Conservation (phyloP, 2,113 vertebrate species). For the Ailurus styani region DNA sequence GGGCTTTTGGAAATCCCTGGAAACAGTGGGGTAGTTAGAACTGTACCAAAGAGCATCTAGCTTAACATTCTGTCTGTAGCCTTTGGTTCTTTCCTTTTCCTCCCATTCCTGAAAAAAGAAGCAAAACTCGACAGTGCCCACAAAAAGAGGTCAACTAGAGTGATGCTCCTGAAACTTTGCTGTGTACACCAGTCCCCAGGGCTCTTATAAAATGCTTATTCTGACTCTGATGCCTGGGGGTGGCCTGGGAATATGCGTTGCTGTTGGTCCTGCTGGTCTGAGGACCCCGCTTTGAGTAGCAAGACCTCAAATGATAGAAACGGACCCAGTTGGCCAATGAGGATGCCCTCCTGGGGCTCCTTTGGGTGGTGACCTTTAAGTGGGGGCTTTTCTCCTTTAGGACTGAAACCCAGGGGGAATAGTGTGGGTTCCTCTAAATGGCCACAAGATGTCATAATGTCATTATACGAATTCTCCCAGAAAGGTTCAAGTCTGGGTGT, state of each 20-base stretch:
- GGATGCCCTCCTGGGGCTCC: no score
- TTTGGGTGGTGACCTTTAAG: background rate
- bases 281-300: background rate
- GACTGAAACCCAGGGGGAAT: background rate
- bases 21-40: background rate
- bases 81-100: background rate
- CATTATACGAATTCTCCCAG: conserved; percentile 16
- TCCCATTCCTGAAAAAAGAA: background rate
- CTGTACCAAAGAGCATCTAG: background rate
- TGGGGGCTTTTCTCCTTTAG: background rate
- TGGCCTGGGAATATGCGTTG: no score
- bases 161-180: background rate
- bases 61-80: background rate
- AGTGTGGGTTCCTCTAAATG: conserved; percentile 29
- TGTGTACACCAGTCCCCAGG: rapidly evolving
- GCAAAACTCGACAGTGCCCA: background rate
- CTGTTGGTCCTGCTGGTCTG: background rate
- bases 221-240: background rate
- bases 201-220: background rate
- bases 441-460: conserved; percentile 64
- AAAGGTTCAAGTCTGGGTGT: conserved; percentile 39
- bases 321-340: background rate
- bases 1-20: background rate
- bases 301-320: background rate
- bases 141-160: background rate